Evolutionary conservation across 1,140 invertebrate genomes (phyloP).

Genomic region (Cydia strobilella): DNA sequence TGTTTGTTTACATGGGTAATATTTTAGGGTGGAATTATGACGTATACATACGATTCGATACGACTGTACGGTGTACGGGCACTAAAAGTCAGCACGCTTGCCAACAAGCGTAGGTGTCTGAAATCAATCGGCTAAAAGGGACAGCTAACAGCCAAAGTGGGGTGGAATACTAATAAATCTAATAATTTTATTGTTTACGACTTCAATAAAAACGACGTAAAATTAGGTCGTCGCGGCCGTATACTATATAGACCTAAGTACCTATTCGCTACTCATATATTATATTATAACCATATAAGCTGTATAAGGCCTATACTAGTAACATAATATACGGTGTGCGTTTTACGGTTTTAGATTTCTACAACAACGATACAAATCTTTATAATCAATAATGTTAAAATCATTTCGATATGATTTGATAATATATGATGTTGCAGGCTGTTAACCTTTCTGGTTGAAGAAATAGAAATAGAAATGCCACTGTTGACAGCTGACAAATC

Average conservation of each 20-base stretch:
- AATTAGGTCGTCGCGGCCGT: slow-evolving; percentile 41
- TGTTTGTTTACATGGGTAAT: not conserved
- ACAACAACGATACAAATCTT: too few species aligned
- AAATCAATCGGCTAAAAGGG: slow-evolving; percentile 30
- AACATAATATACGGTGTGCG: too few species aligned
- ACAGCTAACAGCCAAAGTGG: not conserved
- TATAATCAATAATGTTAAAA: too few species aligned
- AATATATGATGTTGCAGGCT: too few species aligned
- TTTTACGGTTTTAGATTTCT: too few species aligned
- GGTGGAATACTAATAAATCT: slow-evolving; percentile 32
- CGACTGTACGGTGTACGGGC: too few species aligned
- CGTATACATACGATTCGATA: too few species aligned
- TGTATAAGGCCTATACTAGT: not conserved
- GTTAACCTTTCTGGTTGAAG: too few species aligned
- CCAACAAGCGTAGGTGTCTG: slow-evolving; percentile 23
- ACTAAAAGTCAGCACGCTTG: not conserved
- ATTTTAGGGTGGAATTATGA: not conserved
- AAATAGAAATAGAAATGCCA: too few species aligned
- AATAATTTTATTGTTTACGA: slow-evolving; percentile 42
- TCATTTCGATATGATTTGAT: too few species aligned
- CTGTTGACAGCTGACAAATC: too few species aligned
- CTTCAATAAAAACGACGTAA: slow-evolving; percentile 47
- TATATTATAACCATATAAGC: slow-evolving; percentile 8
- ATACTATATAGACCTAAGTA: slow-evolving; percentile 29
- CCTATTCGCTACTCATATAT: not conserved